Base-by-base conservation (phyloP, 2,797 vertebrate species). In the Okamejei kenojei region DNA sequence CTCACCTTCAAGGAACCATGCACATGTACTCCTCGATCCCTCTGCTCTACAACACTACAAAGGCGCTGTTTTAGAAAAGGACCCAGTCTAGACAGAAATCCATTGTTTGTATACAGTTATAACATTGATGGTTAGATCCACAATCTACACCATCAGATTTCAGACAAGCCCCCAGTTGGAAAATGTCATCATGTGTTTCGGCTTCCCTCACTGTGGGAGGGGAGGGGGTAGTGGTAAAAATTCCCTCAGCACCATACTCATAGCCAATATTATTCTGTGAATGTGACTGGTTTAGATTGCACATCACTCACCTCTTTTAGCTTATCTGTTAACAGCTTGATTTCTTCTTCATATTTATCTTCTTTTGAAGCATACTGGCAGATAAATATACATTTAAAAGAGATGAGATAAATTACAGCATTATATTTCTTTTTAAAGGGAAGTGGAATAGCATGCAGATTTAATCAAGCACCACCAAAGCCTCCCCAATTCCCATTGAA, bases 271-370 rank as follows among this genome's bases (percentile, higher is more conserved):
- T 74, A 73, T 76, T 26, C 54, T 38, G 11, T 58, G 61, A 7
- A 1, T 79, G 92, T 65, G 80, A 0, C 10, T 71, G 29, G 17
- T 4, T 90, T 13, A 8, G 35, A 91, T 74, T 54, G 26, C 68
- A 17, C 13, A 35, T 73, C 68, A 73, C 97, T 96, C 93, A 98
- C 98, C 98, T 99, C 98, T 95, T 99, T 99, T 94, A 99, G 97
- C 94, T 99, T 99, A 94, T 99, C 98, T 80, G 97, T 98, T 29
- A 99, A 97, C 94, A 98, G 96, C 96, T 97, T 97, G 93, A 99
- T 98, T 95, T 99, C 99, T 93, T 99, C 99, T 95, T 99, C 98
- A 0, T 98, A 99, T 95, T 99, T 99, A 95, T 99, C 98, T 95
- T 99, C 99, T 96, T 99, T 99, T 96, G 98, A 98, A 92, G 98